Base-by-base conservation (phyloP, 2,888 invertebrate species). In the Nemoura dubitans region DNA sequence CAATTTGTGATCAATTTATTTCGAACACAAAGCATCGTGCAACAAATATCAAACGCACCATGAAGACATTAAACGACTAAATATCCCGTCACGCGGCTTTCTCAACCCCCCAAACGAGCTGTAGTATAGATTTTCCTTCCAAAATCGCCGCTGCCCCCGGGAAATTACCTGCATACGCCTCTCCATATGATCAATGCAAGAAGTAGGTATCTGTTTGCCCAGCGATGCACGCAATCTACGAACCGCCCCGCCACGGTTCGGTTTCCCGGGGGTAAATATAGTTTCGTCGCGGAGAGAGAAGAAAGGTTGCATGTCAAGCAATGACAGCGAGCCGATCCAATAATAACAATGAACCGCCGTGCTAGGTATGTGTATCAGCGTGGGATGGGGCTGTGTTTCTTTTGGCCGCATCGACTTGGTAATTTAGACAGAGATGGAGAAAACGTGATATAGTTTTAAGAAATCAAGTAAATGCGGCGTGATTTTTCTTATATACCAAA, bases 281-380 rank as follows among this genome's bases (percentile, higher is more conserved):
- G 76, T 10, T 27, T 26, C 29, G 30, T 10, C 26, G 27, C 76
- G 28, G 84, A 16, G 25, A 28, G 28, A 10, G 76, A 76, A 27
- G 76, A 59, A 59, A 21, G 84, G 84, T 84, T 76, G 84, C 84
- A 84, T 84, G 84, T 84, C 59, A n/a, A 6, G n/a, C 16, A 84
- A 84, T 84, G 84, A 84, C 84, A 84, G 30, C 25, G 83, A 83
- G 42, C n/a, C 36, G 30, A 30, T 81, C 81, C 30, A 81, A 81
- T 81, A 81, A 81, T 81, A 81, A 28, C 28, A 81, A 30, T 29
- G 30, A 27, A 29, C 30, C 6, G 59, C 10, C 14, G 6, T 3
- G 21, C 59, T 59, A 1, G 59, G 16, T 21, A 14, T 59, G 21
- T 3, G 21, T 59, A 59, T 59, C 21, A 36, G 3, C 36, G 10